phyloP scores from a whole-genome alignment of 2,797 vertebrate species.

The Sitta carolinensis region DNA sequence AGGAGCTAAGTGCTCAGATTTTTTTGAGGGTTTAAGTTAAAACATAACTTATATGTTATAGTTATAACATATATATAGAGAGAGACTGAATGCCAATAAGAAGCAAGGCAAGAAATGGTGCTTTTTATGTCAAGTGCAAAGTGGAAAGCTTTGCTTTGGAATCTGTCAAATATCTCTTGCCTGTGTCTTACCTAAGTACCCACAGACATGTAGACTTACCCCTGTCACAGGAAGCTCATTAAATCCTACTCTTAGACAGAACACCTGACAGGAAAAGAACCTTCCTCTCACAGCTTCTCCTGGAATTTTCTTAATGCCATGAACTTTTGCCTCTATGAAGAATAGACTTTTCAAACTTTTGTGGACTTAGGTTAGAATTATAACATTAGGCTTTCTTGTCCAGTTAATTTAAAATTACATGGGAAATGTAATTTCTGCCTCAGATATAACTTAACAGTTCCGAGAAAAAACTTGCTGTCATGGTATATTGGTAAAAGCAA shows the following conservation, averaged over 20 bases:
- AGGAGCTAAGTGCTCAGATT: neutral
- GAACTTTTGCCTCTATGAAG: neutral
- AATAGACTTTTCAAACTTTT: neutral
- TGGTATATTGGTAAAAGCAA: neutral
- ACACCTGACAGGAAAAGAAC: neutral
- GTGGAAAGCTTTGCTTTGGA: neutral
- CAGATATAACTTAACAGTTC: neutral
- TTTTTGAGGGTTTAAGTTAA: neutral
- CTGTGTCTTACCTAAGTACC: neutral
- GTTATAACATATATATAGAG: too few species aligned
- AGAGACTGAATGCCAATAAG: neutral
- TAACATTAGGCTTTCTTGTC: neutral
- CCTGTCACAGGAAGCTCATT: neutral
- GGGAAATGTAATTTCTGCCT: neutral
- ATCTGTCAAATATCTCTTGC: neutral
- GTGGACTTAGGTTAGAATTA: neutral
- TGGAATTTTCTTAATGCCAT: neutral
- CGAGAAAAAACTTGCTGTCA: neutral
- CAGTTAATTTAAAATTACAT: neutral
- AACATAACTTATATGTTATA: neutral
- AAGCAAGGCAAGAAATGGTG: neutral
- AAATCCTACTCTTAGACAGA: neutral
- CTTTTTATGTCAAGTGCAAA: neutral
- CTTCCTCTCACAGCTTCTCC: neutral
- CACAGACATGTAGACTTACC: neutral